Percentiles rank a stretch among this genome's conserved stretches.
Conservation (phyloP, 2,113 vertebrate species). For the Serinus canaria region DNA sequence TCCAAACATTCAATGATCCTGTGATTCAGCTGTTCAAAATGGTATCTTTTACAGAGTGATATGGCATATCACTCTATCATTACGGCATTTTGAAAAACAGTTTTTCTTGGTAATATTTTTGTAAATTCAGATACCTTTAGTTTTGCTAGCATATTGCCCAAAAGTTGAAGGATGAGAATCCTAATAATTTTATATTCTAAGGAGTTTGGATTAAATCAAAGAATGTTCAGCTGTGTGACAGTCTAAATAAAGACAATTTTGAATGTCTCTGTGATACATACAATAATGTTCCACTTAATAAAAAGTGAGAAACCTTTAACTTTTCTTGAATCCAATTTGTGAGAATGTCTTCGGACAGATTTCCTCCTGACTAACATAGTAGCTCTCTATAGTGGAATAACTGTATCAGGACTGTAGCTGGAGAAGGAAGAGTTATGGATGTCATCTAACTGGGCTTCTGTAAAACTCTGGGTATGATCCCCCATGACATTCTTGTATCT, state of each 20-base stretch:
- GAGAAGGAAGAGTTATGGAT: neutral
- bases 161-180: neutral
- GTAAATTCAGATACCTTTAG: neutral
- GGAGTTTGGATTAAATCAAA: neutral
- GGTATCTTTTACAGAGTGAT: neutral
- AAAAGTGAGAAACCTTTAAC: neutral
- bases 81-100: neutral
- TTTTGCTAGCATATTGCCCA: neutral
- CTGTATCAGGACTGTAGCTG: neutral
- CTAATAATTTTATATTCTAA: neutral
- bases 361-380: neutral
- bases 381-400: neutral
- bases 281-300: neutral
- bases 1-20: neutral
- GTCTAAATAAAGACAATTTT: neutral
- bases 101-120: neutral
- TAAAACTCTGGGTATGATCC: neutral
- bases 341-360: neutral
- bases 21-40: neutral
- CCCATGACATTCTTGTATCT: neutral
- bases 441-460: neutral
- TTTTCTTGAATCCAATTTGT: neutral
- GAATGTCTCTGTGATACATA: neutral
- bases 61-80: neutral
- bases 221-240: neutral